phyloP scores from a whole-genome alignment of 2,888 invertebrate species.

The Dryomyza anilis region DNA sequence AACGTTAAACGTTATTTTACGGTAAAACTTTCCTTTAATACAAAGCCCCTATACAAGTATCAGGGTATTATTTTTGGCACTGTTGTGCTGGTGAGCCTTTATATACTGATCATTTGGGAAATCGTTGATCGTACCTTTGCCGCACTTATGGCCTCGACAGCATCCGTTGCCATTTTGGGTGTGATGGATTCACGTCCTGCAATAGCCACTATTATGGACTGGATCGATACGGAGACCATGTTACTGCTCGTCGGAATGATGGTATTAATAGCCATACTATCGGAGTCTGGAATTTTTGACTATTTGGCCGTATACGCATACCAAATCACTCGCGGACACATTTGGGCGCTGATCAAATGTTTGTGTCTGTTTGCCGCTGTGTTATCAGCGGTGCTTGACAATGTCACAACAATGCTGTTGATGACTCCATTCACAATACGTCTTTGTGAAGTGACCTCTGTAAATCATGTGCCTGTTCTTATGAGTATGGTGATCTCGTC shows the following conservation, averaged over 20 bases:
- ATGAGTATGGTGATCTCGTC: conserved; percentile 86
- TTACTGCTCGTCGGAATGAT: conserved; percentile 77
- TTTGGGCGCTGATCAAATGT: conserved; percentile 73
- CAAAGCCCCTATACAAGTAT: conserved; percentile 68
- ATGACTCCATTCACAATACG: conserved; percentile 78
- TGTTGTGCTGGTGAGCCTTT: conserved; percentile 71
- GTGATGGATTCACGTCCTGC: conserved; percentile 70
- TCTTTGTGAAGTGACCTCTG: conserved; percentile 83
- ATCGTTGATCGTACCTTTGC: conserved; percentile 73
- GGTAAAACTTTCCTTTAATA: conserved; percentile 65
- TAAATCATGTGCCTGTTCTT: conserved; percentile 83
- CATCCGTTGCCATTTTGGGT: conserved; percentile 71
- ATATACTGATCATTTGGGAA: conserved; percentile 78
- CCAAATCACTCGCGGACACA: conserved; percentile 69
- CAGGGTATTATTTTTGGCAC: conserved; percentile 76
- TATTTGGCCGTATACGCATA: conserved; percentile 72
- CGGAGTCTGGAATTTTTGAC: conserved; percentile 80
- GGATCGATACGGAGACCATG: conserved; percentile 76
- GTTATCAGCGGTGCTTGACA: conserved; percentile 75
- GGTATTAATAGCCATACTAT: conserved; percentile 75
- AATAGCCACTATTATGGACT: conserved; percentile 68
- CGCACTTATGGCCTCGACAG: conserved; percentile 71
- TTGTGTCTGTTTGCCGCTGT: conserved; percentile 72
- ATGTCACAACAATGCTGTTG: conserved; percentile 76
- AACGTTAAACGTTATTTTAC: conserved; percentile 49